Evolutionary conservation across 2,797 vertebrate genomes (phyloP).

Genomic region (Agapornis canus): DNA sequence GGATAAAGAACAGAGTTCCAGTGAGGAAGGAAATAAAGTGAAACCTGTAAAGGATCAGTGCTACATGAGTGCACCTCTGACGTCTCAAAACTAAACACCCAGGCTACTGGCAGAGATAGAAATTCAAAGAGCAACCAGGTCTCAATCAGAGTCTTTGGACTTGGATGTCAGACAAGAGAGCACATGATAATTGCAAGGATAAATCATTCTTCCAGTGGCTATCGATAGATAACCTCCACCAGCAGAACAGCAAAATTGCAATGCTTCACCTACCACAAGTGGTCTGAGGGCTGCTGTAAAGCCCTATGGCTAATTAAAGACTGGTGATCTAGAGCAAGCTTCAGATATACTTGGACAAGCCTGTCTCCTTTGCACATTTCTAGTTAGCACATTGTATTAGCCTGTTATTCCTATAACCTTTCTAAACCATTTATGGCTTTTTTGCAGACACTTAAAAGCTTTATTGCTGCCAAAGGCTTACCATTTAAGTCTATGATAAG

Average conservation of each 20-base stretch:
- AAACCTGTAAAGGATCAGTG: neutral
- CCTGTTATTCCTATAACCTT: neutral
- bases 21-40: neutral
- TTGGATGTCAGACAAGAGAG: slow-evolving; percentile 25
- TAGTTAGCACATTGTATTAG: slow-evolving; percentile 22
- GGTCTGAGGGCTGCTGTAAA: neutral
- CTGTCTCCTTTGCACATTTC: neutral
- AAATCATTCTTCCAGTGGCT: slow-evolving; percentile 30
- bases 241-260: slow-evolving; percentile 20
- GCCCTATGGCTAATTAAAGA: neutral
- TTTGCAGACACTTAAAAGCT: slow-evolving; percentile 30
- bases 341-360: neutral
- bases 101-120: neutral
- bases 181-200: slow-evolving; percentile 10
- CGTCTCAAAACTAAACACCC: neutral
- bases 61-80: neutral
- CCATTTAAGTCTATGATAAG: slow-evolving; percentile 39
- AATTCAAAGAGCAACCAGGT: neutral
- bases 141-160: neutral
- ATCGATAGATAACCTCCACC: slow-evolving; percentile 1
- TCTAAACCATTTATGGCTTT: slow-evolving; percentile 26
- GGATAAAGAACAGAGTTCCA: neutral
- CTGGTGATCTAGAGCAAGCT: slow-evolving; percentile 9
- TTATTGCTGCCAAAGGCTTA: slow-evolving; percentile 18
- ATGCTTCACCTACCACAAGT: neutral